phyloP scores from a whole-genome alignment of 2,113 vertebrate genomes.

The Micronycteris hirsuta region DNA sequence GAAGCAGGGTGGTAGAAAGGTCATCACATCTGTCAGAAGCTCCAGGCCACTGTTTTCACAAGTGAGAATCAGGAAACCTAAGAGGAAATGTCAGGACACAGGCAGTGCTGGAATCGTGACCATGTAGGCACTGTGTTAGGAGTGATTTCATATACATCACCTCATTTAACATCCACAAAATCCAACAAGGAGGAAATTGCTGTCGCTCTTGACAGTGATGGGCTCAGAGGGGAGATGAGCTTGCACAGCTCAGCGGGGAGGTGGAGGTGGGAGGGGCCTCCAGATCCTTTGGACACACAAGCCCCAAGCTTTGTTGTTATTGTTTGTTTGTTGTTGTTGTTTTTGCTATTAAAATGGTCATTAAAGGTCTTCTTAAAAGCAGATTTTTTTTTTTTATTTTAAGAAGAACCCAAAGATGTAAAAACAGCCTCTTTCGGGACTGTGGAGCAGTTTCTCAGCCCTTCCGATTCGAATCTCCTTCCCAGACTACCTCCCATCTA shows the following conservation, averaged over 20 bases:
- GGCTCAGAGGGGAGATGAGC: neutral
- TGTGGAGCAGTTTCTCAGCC: accelerated
- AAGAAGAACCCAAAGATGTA: neutral
- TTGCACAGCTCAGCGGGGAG: neutral
- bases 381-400: neutral
- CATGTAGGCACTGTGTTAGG: neutral
- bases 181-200: neutral
- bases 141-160: neutral
- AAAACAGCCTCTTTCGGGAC: neutral
- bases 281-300: neutral
- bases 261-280: neutral
- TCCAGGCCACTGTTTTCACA: neutral
- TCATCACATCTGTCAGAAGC: neutral
- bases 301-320: neutral
- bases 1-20: neutral
- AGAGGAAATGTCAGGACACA: neutral
- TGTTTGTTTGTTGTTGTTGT: neutral
- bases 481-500: too few species aligned
- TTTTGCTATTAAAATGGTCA: neutral
- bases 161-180: constrained; percentile 6
- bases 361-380: neutral
- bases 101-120: neutral
- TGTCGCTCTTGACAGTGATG: neutral
- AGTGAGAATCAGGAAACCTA: neutral
- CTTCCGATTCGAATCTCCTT: neutral